A percentile compares a stretch with the other conserved stretches of the same genome.
Evolutionary conservation across 2,797 vertebrate genomes (phyloP).

Genomic region (Phataginus tricuspis): DNA sequence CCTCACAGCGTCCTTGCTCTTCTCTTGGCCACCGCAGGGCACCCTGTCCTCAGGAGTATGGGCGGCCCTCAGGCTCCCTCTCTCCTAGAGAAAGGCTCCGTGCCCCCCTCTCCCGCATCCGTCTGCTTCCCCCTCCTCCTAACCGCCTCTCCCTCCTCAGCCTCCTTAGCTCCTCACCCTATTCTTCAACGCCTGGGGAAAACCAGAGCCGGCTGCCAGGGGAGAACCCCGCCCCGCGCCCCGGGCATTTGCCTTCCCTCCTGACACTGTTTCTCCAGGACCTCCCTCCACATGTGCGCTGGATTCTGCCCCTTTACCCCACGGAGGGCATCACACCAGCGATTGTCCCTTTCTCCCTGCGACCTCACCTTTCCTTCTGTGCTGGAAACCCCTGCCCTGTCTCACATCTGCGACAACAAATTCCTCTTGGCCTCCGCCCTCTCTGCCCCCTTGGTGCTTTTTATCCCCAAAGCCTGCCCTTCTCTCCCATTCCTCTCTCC

Average conservation of each 20-base stretch:
- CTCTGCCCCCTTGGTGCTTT: too few species aligned
- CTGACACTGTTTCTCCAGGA: neutral
- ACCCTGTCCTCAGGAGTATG: neutral
- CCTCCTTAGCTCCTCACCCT: neutral
- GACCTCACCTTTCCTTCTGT: neutral
- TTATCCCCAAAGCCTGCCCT: neutral
- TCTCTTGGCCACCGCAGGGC: neutral
- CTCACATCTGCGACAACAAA: neutral
- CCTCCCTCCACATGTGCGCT: too few species aligned
- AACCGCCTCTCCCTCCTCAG: too few species aligned
- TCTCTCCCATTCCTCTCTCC: too few species aligned
- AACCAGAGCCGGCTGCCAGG: neutral
- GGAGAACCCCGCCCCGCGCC: fast-evolving
- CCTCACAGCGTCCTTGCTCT: neutral
- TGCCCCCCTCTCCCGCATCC: neutral
- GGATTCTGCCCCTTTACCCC: neutral
- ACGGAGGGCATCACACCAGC: neutral
- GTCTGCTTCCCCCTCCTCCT: neutral
- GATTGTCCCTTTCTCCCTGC: too few species aligned
- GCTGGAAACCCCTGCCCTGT: neutral
- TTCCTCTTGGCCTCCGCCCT: neutral
- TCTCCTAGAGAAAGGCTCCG: neutral
- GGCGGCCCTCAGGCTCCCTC: neutral
- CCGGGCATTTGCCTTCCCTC: fast-evolving
- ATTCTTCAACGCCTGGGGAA: neutral